Conservation (phyloP, 1,140 invertebrate genomes). For the Hypothenemus hampei region DNA sequence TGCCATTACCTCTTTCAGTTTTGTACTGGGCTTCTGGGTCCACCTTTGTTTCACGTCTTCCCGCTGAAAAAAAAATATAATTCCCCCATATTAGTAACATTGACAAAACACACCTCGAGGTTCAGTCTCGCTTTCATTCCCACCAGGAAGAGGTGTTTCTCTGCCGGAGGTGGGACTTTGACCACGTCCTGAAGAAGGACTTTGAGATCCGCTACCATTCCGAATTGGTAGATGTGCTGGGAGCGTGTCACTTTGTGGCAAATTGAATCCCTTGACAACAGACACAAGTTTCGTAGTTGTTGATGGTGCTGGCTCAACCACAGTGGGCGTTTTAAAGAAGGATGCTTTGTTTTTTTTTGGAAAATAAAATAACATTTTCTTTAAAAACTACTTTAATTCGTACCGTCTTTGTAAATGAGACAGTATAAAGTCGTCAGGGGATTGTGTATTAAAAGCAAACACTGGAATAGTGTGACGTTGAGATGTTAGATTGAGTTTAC, state of each 20-base stretch:
- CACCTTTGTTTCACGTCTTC: conserved; percentile 51
- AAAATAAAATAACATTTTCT: background rate
- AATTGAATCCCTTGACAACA: conserved; percentile 48
- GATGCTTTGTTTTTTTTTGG: too few relatives aligned
- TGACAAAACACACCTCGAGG: conserved; percentile 28
- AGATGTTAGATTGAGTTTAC: too few relatives aligned
- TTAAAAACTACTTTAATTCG: background rate
- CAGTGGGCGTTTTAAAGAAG: too few relatives aligned
- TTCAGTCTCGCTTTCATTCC: conserved; percentile 43
- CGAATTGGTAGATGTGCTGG: conserved; percentile 3
- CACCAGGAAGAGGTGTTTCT: conserved; percentile 42
- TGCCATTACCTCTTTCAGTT: conserved; percentile 67
- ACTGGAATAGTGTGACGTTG: conserved; percentile 30
- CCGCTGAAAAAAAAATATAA: conserved; percentile 1
- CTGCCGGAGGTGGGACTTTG: conserved; percentile 60
- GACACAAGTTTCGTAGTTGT: conserved; percentile 34
- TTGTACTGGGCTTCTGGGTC: conserved; percentile 60
- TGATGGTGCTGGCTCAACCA: conserved; percentile 14
- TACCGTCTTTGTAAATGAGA: conserved; percentile 15
- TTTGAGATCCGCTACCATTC: conserved; percentile 51
- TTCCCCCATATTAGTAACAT: background rate
- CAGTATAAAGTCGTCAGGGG: conserved; percentile 51
- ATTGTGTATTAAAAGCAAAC: conserved; percentile 58
- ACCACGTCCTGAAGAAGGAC: conserved; percentile 48
- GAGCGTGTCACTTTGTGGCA: conserved; percentile 34